Percentiles rank a stretch among this genome's conserved stretches.
These are phyloP conservation scores for Dissostichus mawsoni DNA, from an alignment of 2,113 vertebrate genomes.

Conservation along the genomic window DNA sequence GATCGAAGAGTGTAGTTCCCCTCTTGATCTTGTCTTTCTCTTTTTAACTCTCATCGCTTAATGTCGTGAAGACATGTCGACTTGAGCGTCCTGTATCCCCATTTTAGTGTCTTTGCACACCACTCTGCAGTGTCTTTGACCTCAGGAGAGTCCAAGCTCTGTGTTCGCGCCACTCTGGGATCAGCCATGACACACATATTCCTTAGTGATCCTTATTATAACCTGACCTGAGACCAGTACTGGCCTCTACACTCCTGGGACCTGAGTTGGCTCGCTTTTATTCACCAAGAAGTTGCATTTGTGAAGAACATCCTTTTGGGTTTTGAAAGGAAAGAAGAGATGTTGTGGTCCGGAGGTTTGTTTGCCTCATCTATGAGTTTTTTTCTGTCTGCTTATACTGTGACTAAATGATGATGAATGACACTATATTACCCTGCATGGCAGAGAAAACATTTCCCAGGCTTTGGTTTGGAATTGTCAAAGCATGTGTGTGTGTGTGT, in stretches of 20 bases:
- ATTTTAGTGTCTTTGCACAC: conserved; percentile 44
- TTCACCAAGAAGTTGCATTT: conserved; percentile 32
- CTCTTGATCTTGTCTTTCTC: conserved; percentile 10
- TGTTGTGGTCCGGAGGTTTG: conserved; percentile 49
- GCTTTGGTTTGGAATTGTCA: conserved; percentile 90
- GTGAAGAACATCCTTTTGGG: conserved; percentile 33
- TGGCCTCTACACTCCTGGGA: conserved; percentile 49
- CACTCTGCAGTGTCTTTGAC: conserved; percentile 40
- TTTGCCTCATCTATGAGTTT: conserved; percentile 43
- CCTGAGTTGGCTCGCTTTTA: conserved; percentile 69
- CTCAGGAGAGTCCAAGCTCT: conserved; percentile 52
- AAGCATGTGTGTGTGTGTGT: conserved; percentile 54
- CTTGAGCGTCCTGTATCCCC: conserved; percentile 58
- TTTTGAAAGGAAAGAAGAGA: conserved; percentile 32
- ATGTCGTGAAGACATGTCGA: conserved; percentile 36
- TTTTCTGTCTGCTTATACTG: conserved; percentile 48
- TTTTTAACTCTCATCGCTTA: conserved; percentile 17
- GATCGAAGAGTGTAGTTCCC: conserved; percentile 15
- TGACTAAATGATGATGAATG: conserved; percentile 81
- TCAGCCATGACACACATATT: conserved; percentile 29
- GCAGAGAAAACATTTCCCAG: conserved; percentile 92
- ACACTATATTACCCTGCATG: conserved; percentile 90
- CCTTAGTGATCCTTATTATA: conserved; percentile 20
- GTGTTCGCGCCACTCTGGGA: conserved; percentile 58
- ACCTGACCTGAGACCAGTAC: conserved; percentile 46